Base-by-base conservation (phyloP, 2,888 invertebrate genomes). In the Lasioglossum oenotherae region DNA sequence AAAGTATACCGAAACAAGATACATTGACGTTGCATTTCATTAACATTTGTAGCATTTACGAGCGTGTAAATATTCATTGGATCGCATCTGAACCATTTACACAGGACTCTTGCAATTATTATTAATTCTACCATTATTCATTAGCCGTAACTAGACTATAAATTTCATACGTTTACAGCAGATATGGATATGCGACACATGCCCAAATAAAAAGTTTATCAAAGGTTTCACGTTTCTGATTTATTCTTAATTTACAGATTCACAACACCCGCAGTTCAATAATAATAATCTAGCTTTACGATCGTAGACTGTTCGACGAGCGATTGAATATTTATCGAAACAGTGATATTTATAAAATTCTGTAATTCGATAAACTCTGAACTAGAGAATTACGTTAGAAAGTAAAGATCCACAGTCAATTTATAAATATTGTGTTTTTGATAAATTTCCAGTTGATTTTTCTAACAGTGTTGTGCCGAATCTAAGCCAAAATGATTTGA, bases 211-310 rank as follows among this genome's bases (percentile, higher is more conserved):
- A 69, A 71, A 38, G n/a, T 38, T 41, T 71, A n/a, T 23, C 10
- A 12, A 71, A 41, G 35, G 64, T 64, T 46, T 23, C 23, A 67
- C 38, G 35, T 69, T 69, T 38, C 23, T 38, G 38, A 23, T 38
- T 69, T 69, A 69, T 38, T 69, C 23, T 67, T 67, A 10, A 67
- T 69, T 71, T 71, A 14, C 71, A 71, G 38, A 38, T 71, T 71
- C 38, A 71, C 69, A 38, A 69, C 69, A 69, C 38, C 23, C 69
- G 69, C 38, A n/a, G 71, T 71, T n/a, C 41, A 23, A 38, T 71
- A 23, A n/a, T 71, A 23, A 12, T n/a, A 10, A n/a, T 41, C 14
- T 41, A 41, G n/a, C 5, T 27, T 12, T 23, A 8, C n/a, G 19
- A 14, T 14, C 35, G 31, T 31, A 35, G 64, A 35, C 12, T 27